phyloP scores from a whole-genome alignment of 2,113 vertebrate species.

The Chelonoidis abingdonii region DNA sequence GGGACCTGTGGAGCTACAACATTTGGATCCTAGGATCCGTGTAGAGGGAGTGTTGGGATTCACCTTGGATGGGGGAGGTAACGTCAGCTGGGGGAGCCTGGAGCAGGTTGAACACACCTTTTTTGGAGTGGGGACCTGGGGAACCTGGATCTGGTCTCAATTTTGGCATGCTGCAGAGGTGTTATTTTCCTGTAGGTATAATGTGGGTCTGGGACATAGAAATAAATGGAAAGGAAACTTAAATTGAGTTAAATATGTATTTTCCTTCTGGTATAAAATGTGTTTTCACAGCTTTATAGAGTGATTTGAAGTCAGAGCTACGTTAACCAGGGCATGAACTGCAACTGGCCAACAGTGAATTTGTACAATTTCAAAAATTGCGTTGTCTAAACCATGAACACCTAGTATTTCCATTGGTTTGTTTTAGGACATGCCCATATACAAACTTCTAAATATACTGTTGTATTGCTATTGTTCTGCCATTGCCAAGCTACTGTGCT shows the following conservation, averaged over 20 bases:
- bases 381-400: background rate
- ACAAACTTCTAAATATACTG: background rate
- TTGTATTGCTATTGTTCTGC: background rate
- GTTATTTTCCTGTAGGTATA: background rate
- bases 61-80: background rate
- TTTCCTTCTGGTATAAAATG: background rate
- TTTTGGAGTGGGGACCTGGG: background rate
- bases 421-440: background rate
- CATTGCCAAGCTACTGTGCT: background rate
- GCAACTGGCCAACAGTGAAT: background rate
- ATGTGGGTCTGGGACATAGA: background rate
- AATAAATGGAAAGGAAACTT: background rate
- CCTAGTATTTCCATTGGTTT: background rate
- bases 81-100: background rate
- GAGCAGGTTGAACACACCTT: rapidly evolving
- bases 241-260: background rate
- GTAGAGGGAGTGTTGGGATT: background rate
- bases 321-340: background rate
- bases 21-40: background rate
- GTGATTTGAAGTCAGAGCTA: background rate
- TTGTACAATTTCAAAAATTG: background rate
- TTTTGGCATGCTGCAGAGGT: background rate
- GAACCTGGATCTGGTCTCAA: background rate
- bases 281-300: background rate
- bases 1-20: background rate